These are phyloP conservation scores for Lepeophtheirus nordmannii DNA, from an alignment of 2,888 invertebrate species.

Conservation along the genomic window DNA sequence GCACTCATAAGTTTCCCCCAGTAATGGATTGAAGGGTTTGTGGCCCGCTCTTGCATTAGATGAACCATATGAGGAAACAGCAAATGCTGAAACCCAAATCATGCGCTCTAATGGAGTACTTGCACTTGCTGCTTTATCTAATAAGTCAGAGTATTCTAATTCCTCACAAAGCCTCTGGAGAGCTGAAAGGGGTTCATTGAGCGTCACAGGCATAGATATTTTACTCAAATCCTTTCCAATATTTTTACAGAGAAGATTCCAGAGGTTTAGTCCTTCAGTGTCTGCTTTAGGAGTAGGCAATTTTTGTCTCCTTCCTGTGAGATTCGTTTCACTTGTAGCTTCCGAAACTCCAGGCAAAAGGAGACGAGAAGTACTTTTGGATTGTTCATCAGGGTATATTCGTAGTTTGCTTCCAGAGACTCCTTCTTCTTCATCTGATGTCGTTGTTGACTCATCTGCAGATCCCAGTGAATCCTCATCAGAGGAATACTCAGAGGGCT, in stretches of 20 bases:
- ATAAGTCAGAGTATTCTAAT: conserved; percentile 60
- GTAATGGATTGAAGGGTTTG: conserved; percentile 68
- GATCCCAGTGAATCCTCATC: conserved; percentile 18
- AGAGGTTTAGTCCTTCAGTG: conserved; percentile 58
- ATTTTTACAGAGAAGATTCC: conserved; percentile 61
- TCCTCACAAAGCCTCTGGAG: conserved; percentile 67
- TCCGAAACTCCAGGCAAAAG: neutral
- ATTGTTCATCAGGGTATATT: neutral
- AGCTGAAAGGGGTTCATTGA: conserved; percentile 68
- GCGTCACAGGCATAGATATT: conserved; percentile 68
- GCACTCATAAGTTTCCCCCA: conserved; percentile 68
- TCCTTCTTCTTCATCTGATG: conserved; percentile 10
- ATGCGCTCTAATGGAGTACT: conserved; percentile 53
- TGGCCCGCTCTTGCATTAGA: conserved; percentile 57
- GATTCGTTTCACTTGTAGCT: conserved; percentile 19
- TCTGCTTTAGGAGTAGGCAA: conserved; percentile 56
- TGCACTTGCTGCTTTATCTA: conserved; percentile 55
- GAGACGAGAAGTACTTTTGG: conserved; percentile 1
- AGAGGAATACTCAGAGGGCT: conserved; percentile 18
- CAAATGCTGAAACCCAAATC: conserved; percentile 61
- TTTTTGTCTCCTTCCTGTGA: conserved; percentile 47
- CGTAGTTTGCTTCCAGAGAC: neutral
- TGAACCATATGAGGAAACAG: conserved; percentile 60
- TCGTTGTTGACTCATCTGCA: conserved; percentile 7
- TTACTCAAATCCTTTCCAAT: conserved; percentile 72